These are phyloP conservation scores for Cuculus canorus DNA, from an alignment of 2,797 vertebrate species.

Conservation along the genomic window DNA sequence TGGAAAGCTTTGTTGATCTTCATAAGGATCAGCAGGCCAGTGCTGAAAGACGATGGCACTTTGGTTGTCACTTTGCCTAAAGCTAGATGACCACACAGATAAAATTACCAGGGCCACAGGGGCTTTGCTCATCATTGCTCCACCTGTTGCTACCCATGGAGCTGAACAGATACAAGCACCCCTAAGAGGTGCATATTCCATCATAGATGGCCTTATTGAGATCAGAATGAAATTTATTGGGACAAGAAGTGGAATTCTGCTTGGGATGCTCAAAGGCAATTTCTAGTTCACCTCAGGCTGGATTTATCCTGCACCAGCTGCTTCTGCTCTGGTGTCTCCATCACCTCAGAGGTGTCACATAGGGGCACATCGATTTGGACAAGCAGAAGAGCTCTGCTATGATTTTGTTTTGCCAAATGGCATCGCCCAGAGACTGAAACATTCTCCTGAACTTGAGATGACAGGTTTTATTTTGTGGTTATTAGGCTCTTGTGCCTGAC, in stretches of 20 bases:
- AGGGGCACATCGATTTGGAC: background rate
- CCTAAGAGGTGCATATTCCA: background rate
- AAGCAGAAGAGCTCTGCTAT: background rate
- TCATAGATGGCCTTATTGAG: background rate
- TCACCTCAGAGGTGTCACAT: background rate
- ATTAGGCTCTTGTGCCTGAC: background rate
- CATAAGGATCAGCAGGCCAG: background rate
- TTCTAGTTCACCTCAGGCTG: background rate
- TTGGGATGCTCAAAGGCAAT: background rate
- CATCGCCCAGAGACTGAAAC: background rate
- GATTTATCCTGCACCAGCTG: background rate
- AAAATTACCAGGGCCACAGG: background rate
- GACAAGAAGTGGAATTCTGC: background rate
- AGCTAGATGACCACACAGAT: background rate
- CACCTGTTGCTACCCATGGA: background rate
- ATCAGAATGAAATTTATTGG: background rate
- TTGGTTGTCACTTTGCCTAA: background rate
- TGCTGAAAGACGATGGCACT: background rate
- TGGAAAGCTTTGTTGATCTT: background rate
- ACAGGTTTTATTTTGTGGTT: background rate
- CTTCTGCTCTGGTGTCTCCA: background rate
- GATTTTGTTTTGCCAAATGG: background rate
- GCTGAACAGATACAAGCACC: background rate
- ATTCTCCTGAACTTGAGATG: background rate
- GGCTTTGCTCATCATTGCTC: background rate